Evolutionary conservation across 2,113 vertebrate species (phyloP), one percentile per base, ranked within the genome.

Genomic region (Lepisosteus osseus): DNA sequence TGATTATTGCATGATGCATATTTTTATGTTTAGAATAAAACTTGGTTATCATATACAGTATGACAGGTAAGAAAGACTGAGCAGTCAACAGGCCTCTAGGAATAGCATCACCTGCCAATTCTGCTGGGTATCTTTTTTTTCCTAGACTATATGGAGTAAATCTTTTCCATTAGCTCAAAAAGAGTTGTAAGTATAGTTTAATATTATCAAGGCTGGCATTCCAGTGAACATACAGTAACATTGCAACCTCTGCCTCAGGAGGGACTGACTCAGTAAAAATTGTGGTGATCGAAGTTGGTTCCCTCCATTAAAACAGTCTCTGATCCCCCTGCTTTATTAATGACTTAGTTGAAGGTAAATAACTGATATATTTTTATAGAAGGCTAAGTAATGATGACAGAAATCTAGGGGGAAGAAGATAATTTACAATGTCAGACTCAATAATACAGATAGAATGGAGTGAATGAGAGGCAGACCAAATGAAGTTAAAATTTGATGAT

Each of bases 371-470:
- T 29, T 29, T 29, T 29, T 29, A 29, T 29, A 29, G 29, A 29
- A 29, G 29, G 29, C 29, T 29, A 29, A 29, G 29, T 54, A 72
- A 73, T 43, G 3, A 63, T 75, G 59, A 80, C 72, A 81, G 11
- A 54, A 72, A 72, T 80, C 47, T 51, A 72, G 76, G 65, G 1
- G 57, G 2, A 57, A 75, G 76, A 71, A 1, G 61, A 81, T 75
- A 79, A 79, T 66, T 65, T 57, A 65, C 41, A 68, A 75, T 77
- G 76, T 79, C 75, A 69, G 67, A 11, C 67, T 75, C 54, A 73
- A 6, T 71, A 77, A 70, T 73, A 61, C 75, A 68, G 74, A 79
- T 73, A 74, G 79, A 85, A 81, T 80, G 73, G 79, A 80, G 72
- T 76, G 74, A 74, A 78, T 70, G 71, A 80, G 78, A 76, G 75